Base-by-base conservation (phyloP, 2,797 vertebrate species). In the Toxotes lorentzi region DNA sequence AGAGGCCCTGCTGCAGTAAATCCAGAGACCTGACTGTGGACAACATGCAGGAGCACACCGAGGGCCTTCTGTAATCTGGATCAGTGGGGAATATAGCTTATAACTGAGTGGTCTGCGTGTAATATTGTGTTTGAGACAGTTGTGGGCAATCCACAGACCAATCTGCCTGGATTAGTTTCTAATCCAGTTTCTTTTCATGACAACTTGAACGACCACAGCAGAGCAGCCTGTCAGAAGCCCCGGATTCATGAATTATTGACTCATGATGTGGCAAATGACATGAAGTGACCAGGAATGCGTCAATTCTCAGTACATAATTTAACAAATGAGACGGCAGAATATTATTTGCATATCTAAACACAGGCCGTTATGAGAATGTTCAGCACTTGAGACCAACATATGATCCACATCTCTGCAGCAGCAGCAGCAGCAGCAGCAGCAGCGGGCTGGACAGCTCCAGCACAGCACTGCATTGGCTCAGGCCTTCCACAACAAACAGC, bases 401-500 rank as follows among this genome's bases (percentile, higher is more conserved):
- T 77, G 87, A 65, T 86, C 80, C 77, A 81, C 75, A 72, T 82
- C 82, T 79, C 80, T 88, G 90, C 92, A 81, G 89, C 79, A 50
- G 64, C 71, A 82, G 73, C 40, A 67, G 66, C 72, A 62, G 43
- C 68, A 77, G 84, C 79, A 73, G 82, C 75, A 72, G 75, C 59
- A 82, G 82, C 79, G 60, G 77, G 70, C 72, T 76, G 86, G 75
- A 71, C 82, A 56, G 76, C 73, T 74, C 80, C 70, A 62, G 76
- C 64, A 69, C 84, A 67, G 85, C 83, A 87, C 91, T 81, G 92
- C 92, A 89, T 87, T 89, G 89, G 83, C 76, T 76, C 80, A 41
- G 91, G 92, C 91, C 90, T 87, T 79, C 61, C 74, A 85, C 80
- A 85, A 85, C 88, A 88, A 91, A 85, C 83, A 47, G 75, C 79